phyloP scores from a whole-genome alignment of 2,113 vertebrate species.

The Ramphastos sulfuratus region DNA sequence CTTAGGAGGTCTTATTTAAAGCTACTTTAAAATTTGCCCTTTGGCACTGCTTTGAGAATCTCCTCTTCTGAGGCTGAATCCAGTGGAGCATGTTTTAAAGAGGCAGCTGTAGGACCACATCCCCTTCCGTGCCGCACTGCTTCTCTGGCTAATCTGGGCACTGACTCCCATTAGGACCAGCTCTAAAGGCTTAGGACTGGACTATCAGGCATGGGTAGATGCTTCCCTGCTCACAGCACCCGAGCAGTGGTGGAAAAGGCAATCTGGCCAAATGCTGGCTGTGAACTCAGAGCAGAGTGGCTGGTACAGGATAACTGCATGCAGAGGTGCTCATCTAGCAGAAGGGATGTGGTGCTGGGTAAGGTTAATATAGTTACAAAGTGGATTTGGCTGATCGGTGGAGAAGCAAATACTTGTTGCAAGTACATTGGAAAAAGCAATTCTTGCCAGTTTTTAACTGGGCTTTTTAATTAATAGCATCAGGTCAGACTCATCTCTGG shows the following conservation, averaged over 20 bases:
- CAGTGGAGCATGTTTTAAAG: slow-evolving; percentile 8
- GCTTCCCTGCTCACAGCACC: neutral
- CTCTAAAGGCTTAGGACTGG: neutral
- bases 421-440: neutral
- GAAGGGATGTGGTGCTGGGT: neutral
- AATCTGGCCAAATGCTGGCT: neutral
- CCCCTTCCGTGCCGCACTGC: neutral
- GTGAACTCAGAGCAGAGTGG: neutral
- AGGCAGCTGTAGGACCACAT: neutral
- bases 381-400: neutral
- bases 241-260: neutral
- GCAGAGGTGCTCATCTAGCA: neutral
- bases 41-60: slow-evolving; percentile 61
- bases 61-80: neutral
- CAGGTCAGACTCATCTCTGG: neutral
- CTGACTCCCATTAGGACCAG: neutral
- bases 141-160: neutral
- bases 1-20: slow-evolving; percentile 70
- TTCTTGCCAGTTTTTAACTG: neutral
- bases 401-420: neutral
- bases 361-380: neutral
- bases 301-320: accelerated
- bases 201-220: accelerated
- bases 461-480: neutral
- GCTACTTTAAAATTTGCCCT: slow-evolving; percentile 72